Base-by-base conservation (phyloP, 2,113 vertebrate species). In the Xenopus laevis region DNA sequence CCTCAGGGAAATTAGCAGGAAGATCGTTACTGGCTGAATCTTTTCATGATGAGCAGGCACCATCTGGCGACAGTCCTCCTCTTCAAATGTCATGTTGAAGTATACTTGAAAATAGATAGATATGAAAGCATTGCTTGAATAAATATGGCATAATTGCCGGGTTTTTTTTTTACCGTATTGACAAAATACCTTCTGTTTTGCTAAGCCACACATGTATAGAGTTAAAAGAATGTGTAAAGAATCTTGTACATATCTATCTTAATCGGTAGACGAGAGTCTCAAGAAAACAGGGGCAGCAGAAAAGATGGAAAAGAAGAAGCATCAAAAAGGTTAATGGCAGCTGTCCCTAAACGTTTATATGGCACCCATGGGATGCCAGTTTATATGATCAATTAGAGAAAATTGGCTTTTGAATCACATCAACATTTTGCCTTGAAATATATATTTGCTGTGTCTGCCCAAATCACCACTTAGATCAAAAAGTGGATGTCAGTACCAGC, bases 11-110 rank as follows among this genome's bases (percentile, higher is more conserved):
- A 77, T 77, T 77, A 77, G 59, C 33, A 67, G 64, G 74, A 20
- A 46, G 66, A 76, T 76, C 53, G 58, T 69, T 60, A 76, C 66
- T 23, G 66, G 74, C 74, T 69, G 74, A 77, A 46, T 70, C 74
- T 70, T 77, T 77, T 77, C 74, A 77, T 70, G 74, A 77, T 77
- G 74, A 77, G 66, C 74, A 77, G 67, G 58, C 66, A 77, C 74
- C 74, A 77, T 77, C 74, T 77, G 74, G 74, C 64, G 74, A 77
- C 74, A 70, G 47, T 44, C 58, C 66, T 60, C 74, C 65, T 69
- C 64, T 64, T 77, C 74, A 77, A 77, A 77, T 77, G 74, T 70
- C 74, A 70, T 64, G 64, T 69, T 57, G 33, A 62, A 70, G 67
- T 55, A 77, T 77, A 77, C 67, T 69, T 63, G 66, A 53, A 77